These are phyloP conservation scores for Cuculus canorus DNA, from an alignment of 2,797 vertebrate species.

Conservation along the genomic window DNA sequence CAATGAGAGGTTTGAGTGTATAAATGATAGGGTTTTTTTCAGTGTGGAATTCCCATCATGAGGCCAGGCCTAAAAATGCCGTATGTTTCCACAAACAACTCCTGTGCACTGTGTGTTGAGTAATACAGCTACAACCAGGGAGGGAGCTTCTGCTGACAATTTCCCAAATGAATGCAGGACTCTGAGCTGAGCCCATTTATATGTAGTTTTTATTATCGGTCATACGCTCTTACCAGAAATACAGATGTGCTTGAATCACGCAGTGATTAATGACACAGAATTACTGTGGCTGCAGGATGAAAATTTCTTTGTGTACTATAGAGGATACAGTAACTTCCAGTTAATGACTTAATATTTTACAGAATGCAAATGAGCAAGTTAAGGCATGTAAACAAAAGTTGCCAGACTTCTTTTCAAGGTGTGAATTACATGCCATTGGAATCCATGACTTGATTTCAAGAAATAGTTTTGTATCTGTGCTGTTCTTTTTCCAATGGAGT, in stretches of 20 bases:
- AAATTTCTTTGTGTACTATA: neutral
- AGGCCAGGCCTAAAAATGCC: slow-evolving; percentile 45
- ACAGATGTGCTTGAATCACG: slow-evolving; percentile 30
- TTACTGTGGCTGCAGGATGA: neutral
- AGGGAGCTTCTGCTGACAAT: neutral
- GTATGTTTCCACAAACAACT: slow-evolving; percentile 58
- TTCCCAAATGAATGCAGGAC: neutral
- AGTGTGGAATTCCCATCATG: slow-evolving; percentile 47
- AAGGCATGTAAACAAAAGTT: slow-evolving; percentile 12
- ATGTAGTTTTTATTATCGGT: slow-evolving; percentile 32
- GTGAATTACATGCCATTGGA: neutral
- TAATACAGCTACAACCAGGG: slow-evolving; percentile 1
- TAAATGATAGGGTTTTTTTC: slow-evolving; percentile 11
- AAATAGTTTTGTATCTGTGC: neutral
- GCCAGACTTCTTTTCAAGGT: neutral
- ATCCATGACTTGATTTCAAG: neutral
- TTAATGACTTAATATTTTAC: neutral
- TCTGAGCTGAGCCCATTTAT: neutral
- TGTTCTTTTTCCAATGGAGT: neutral
- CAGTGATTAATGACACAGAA: neutral
- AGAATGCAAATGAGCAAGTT: slow-evolving; percentile 13
- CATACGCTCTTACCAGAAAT: slow-evolving; percentile 14
- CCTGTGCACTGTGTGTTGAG: neutral
- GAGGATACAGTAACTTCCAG: neutral
- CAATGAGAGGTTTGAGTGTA: neutral